These are phyloP conservation scores for Coreius guichenoti DNA, from an alignment of 2,797 vertebrate genomes.

Conservation along the genomic window DNA sequence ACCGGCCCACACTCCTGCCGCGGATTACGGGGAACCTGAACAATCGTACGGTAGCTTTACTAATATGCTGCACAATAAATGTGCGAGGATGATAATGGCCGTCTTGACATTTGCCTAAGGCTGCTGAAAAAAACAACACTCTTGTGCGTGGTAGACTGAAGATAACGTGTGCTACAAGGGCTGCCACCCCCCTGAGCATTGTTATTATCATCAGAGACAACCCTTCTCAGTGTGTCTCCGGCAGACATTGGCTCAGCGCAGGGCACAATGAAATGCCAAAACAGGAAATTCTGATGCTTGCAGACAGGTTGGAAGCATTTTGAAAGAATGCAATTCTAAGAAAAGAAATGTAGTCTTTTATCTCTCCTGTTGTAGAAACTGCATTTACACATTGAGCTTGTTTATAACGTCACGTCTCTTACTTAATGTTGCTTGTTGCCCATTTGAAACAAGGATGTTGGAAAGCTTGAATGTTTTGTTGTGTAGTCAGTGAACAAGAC, in stretches of 20 bases:
- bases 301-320: constrained; percentile 49
- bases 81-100: constrained; percentile 40
- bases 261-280: constrained; percentile 55
- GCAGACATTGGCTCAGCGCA: constrained; percentile 45
- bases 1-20: constrained; percentile 56
- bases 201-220: constrained; percentile 55
- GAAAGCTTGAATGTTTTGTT: not conserved
- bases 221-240: constrained; percentile 9
- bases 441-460: not conserved
- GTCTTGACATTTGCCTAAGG: constrained; percentile 55
- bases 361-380: constrained; percentile 16
- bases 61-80: constrained; percentile 59
- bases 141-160: constrained; percentile 49
- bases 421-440: not conserved
- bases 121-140: constrained; percentile 39
- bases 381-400: constrained; percentile 29
- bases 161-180: constrained; percentile 56
- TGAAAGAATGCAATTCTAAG: constrained; percentile 42
- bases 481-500: not conserved
- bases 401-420: not conserved
- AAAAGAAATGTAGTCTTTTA: constrained; percentile 45
- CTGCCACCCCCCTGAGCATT: constrained; percentile 52
- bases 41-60: constrained; percentile 29
- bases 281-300: constrained; percentile 53
- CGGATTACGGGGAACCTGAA: constrained; percentile 57